Base-by-base conservation (phyloP, 2,888 invertebrate species). In the Bhutanitis thaidina region DNA sequence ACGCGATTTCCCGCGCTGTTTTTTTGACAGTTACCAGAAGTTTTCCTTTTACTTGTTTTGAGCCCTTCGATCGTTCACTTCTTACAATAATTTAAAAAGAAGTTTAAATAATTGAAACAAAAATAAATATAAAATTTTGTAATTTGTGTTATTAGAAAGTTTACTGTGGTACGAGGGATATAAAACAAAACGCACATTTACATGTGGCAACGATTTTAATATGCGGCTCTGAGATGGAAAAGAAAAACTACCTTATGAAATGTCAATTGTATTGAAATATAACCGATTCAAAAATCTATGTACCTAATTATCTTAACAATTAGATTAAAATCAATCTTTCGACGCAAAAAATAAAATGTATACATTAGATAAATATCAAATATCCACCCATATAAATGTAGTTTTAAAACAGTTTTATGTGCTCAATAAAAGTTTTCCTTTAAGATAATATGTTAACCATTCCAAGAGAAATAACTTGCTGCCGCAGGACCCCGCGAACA, bases 231-330 rank as follows among this genome's bases (percentile, higher is more conserved):
- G 44, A 43, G 16, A n/a, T n/a, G n/a, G 34, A 14, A 16, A 37
- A 20, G 10, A 35, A 13, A 13, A 50, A 50, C 39, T 40, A 51
- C 45, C 45, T 45, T 51, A 51, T 46, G 51, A 45, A 14, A 51
- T 51, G 51, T 51, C 51, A 51, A 51, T 51, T 51, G 40, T 51
- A 51, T 35, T 43, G 49, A 37, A 49, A 14, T 47, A 20, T 5
- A 48, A 41, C 20, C 7, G 15, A 27, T 49, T 30, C 30, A 49
- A 29, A 15, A 49, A 36, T 27, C 13, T 29, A 20, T 29, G 41
- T 49, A 30, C 9, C 36, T 27, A 16, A 44, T 50, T 8, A 32
- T 32, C 8, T 43, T 30, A 20, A 38, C 15, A 15, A 20, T 49
- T 16, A 9, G 7, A 15, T 37, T 29, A 30, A 13, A 12, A 13